A percentile compares a stretch with the other conserved stretches of the same genome.
Evolutionary conservation across 2,888 invertebrate genomes (phyloP).

Genomic region (Trichopoda pennipes): DNA sequence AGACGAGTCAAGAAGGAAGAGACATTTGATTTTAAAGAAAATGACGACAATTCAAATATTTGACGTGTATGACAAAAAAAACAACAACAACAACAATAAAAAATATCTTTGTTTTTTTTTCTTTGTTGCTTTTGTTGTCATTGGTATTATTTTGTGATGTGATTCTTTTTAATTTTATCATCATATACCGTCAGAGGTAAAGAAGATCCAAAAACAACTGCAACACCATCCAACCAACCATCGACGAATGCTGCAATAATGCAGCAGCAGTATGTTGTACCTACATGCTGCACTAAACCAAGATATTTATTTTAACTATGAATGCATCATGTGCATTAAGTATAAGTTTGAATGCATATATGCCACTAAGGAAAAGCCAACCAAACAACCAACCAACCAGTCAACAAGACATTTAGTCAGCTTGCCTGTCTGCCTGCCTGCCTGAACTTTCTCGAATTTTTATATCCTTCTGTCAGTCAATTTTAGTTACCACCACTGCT

Average conservation of each 20-base stretch:
- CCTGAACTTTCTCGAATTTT: constrained; percentile 31
- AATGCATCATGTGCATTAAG: constrained; percentile 22
- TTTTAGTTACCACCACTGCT: constrained; percentile 19
- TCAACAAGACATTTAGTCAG: constrained; percentile 3
- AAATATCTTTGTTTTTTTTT: too few relatives aligned
- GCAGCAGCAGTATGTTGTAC: too few relatives aligned
- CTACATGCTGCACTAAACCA: too few relatives aligned
- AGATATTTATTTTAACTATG: too few relatives aligned
- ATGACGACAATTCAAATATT: constrained; percentile 54
- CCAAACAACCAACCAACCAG: too few relatives aligned
- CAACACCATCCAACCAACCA: too few relatives aligned
- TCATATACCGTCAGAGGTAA: too few relatives aligned
- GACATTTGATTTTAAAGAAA: constrained; percentile 37
- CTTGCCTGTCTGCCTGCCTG: constrained; percentile 1
- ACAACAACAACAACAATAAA: too few relatives aligned
- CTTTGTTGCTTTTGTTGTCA: too few relatives aligned
- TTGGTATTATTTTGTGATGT: constrained; percentile 1
- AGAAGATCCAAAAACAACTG: too few relatives aligned
- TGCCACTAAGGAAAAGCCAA: too few relatives aligned
- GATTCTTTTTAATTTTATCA: constrained; percentile 33
- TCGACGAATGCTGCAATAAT: too few relatives aligned
- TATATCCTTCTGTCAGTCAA: constrained; percentile 56
- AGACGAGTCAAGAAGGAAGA: constrained; percentile 7
- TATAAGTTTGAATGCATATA: background rate
- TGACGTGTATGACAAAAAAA: constrained; percentile 56